Evolutionary conservation across 2,797 vertebrate species (phyloP).

Genomic region (Diceros bicornis): DNA sequence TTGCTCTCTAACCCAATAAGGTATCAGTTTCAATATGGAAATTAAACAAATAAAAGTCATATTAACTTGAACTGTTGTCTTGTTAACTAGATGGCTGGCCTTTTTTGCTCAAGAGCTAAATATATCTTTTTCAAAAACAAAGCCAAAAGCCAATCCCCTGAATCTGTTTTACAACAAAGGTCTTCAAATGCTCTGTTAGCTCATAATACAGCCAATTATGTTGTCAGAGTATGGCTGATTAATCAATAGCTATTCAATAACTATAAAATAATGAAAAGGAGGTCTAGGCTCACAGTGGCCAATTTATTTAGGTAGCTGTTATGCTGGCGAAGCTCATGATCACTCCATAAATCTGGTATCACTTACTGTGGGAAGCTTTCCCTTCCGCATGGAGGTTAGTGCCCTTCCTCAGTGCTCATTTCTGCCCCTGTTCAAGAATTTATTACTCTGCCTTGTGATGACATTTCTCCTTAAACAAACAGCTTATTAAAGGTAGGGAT

Average conservation of each 20-base stretch:
- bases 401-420: not conserved
- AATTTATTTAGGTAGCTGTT: not conserved
- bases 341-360: not conserved
- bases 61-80: not conserved
- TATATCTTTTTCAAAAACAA: not conserved
- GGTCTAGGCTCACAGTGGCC: not conserved
- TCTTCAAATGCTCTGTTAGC: not conserved
- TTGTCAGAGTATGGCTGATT: not conserved
- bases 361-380: not conserved
- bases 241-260: not conserved
- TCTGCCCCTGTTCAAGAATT: not conserved
- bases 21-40: not conserved
- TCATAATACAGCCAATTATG: not conserved
- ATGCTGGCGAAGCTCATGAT: not conserved
- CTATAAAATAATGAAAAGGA: not conserved
- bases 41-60: not conserved
- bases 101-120: not conserved
- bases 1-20: not conserved
- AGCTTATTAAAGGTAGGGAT: not conserved
- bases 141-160: not conserved
- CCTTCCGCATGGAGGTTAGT: fast-evolving
- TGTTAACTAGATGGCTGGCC: not conserved
- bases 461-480: not conserved
- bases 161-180: not conserved
- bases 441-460: not conserved